Evolutionary conservation across 2,888 invertebrate species (phyloP).

Genomic region (Chymomyza caudatula): DNA sequence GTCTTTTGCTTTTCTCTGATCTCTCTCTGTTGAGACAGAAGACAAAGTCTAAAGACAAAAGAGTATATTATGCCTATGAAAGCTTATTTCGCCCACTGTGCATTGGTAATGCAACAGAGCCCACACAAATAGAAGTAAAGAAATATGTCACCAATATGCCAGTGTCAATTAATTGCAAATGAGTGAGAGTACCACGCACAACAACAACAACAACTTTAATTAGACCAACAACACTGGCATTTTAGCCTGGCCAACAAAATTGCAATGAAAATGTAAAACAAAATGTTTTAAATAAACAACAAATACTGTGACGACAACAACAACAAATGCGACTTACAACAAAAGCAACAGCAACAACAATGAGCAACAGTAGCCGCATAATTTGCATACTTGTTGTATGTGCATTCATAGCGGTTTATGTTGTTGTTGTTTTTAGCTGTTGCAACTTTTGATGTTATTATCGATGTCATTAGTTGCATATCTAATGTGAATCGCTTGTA

Average conservation of each 20-base stretch:
- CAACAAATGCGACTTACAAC: constrained; percentile 6
- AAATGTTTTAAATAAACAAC: constrained; percentile 12
- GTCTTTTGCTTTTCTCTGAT: no score
- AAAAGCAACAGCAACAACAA: constrained; percentile 4
- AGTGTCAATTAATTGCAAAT: constrained; percentile 42
- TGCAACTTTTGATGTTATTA: neutral
- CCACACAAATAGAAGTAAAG: neutral
- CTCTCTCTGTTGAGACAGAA: no score
- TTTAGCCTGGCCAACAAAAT: constrained; percentile 23
- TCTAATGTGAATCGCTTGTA: neutral
- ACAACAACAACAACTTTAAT: constrained; percentile 6
- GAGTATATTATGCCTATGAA: no score
- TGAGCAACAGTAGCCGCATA: neutral
- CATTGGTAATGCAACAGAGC: neutral
- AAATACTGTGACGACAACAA: constrained; percentile 20
- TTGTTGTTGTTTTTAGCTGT: neutral
- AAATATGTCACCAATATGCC: constrained; percentile 12
- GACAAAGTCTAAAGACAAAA: no score
- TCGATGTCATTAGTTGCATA: neutral
- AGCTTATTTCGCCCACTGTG: neutral
- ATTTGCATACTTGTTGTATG: neutral
- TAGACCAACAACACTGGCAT: constrained; percentile 6
- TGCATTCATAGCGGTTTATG: neutral
- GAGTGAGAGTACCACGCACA: constrained; percentile 21
- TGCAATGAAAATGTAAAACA: constrained; percentile 35